Evolutionary conservation across 2,888 invertebrate genomes (phyloP).

Genomic region (Lasioglossum calceatum): DNA sequence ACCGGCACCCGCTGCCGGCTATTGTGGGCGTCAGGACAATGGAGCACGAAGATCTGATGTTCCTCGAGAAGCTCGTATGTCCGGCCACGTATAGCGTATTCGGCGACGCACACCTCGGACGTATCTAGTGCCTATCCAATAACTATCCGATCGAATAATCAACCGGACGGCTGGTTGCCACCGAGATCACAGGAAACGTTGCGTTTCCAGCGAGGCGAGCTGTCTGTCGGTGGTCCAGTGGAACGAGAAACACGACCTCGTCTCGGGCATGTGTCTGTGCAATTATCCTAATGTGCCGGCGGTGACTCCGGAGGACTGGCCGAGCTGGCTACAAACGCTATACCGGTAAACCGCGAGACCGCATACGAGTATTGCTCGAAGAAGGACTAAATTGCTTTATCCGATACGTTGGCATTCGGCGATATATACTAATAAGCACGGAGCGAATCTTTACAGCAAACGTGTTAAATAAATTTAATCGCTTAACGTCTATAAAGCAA

Average conservation of each 20-base stretch:
- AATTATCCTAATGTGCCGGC: slow-evolving; percentile 86
- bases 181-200: slow-evolving; percentile 14
- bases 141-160: slow-evolving; percentile 22
- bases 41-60: slow-evolving; percentile 74
- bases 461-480: too few species aligned
- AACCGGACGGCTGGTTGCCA: not conserved
- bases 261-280: slow-evolving; percentile 82
- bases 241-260: slow-evolving; percentile 78
- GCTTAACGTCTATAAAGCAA: too few species aligned
- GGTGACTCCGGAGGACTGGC: slow-evolving; percentile 86
- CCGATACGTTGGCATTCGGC: not conserved
- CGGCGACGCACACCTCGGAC: slow-evolving; percentile 76
- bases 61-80: slow-evolving; percentile 71
- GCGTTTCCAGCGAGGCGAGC: slow-evolving; percentile 85
- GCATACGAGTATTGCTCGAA: not conserved
- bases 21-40: slow-evolving; percentile 55
- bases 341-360: slow-evolving; percentile 84
- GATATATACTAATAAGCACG: not conserved
- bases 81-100: slow-evolving; percentile 77
- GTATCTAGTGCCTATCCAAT: slow-evolving; percentile 74
- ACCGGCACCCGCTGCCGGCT: not conserved
- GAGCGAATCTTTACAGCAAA: too few species aligned
- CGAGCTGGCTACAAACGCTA: slow-evolving; percentile 86
- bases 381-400: not conserved
- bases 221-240: slow-evolving; percentile 85